Conservation (phyloP, 2,113 vertebrate species). For the Sceloporus tristichus region DNA sequence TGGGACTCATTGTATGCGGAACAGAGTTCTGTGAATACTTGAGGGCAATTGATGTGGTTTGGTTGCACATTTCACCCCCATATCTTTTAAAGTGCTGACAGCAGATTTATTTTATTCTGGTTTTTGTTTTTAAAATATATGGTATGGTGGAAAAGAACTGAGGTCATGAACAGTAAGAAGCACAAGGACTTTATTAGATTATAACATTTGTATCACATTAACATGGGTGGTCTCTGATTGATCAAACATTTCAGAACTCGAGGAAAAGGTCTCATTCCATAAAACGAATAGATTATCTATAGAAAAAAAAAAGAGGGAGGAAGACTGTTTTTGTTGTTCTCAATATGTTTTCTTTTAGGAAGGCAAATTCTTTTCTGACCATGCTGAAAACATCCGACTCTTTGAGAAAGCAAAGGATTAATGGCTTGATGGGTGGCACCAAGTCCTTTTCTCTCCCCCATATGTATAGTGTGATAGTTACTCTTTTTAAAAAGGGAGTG, state of each 20-base stretch:
- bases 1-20: neutral
- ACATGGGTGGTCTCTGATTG: constrained; percentile 73
- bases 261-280: constrained; percentile 61
- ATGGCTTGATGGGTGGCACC: constrained; percentile 72
- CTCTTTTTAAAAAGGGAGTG: constrained; percentile 21
- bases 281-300: constrained; percentile 53
- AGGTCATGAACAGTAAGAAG: constrained; percentile 22
- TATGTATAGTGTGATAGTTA: constrained; percentile 40
- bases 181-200: constrained; percentile 75
- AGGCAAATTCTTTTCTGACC: constrained; percentile 63
- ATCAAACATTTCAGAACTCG: constrained; percentile 63
- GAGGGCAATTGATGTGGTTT: constrained; percentile 13
- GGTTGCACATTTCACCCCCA: neutral
- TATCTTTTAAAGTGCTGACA: constrained; percentile 36
- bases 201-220: constrained; percentile 73
- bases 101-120: constrained; percentile 18
- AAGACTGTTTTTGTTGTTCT: constrained; percentile 65
- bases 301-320: constrained; percentile 19
- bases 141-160: constrained; percentile 8
- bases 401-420: constrained; percentile 56
- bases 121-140: constrained; percentile 30
- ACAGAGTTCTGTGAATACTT: constrained; percentile 24
- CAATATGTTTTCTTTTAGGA: constrained; percentile 73
- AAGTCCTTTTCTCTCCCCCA: constrained; percentile 36
- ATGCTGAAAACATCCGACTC: constrained; percentile 56